A percentile compares a stretch with the other conserved stretches of the same genome.
Conservation (phyloP, 92 coral and sea anemone species). For the Epizoanthus fatuus region DNA sequence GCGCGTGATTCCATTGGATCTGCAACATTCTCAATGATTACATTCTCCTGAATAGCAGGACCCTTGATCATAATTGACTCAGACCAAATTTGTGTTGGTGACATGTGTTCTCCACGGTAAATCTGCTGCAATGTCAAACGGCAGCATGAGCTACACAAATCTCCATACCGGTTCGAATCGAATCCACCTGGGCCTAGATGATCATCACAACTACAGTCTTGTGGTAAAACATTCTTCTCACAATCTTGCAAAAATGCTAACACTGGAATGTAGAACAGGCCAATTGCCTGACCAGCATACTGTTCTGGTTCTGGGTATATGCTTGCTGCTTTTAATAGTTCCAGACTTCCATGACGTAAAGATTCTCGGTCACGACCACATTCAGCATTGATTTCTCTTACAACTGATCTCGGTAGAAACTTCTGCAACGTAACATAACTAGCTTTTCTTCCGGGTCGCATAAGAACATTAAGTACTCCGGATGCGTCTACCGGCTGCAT, state of each 20-base stretch:
- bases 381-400: background rate
- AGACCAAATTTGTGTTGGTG: conserved; percentile 13
- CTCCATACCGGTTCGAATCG: conserved; percentile 8
- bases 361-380: conserved; percentile 4
- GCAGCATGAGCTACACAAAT: background rate
- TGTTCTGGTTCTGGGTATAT: conserved; percentile 6
- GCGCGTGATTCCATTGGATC: background rate
- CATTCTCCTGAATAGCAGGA: background rate
- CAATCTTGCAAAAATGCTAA: background rate
- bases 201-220: background rate
- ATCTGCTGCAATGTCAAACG: background rate
- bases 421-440: conserved; percentile 22
- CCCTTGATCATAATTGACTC: background rate
- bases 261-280: background rate
- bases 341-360: background rate
- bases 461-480: conserved; percentile 17
- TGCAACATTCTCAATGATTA: background rate
- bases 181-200: background rate
- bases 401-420: background rate
- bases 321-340: background rate
- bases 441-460: conserved; percentile 22
- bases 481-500: background rate
- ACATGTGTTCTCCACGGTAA: background rate
- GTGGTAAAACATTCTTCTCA: background rate
- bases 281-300: background rate